These are phyloP conservation scores for Nasonia vitripennis DNA, from an alignment of 1,140 invertebrate genomes.

Conservation along the genomic window DNA sequence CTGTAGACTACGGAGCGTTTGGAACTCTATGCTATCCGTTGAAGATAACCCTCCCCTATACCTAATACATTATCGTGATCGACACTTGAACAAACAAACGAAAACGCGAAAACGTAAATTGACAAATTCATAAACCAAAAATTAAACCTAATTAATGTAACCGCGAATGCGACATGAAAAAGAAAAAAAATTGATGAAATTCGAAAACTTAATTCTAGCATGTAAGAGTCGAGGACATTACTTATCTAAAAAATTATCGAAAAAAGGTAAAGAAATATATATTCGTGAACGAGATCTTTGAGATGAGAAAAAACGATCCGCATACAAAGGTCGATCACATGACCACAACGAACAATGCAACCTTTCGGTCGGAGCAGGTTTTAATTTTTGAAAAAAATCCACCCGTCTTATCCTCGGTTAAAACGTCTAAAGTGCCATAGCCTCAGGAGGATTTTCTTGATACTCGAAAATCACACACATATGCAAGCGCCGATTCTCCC, in stretches of 20 bases:
- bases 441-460: slow-evolving; percentile 41
- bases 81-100: slow-evolving; percentile 45
- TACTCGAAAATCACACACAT: slow-evolving; percentile 41
- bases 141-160: background rate
- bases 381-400: slow-evolving; percentile 42
- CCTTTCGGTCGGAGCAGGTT: slow-evolving; percentile 22
- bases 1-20: slow-evolving; percentile 76
- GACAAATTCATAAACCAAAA: background rate
- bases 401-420: slow-evolving; percentile 29
- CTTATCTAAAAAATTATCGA: slow-evolving; percentile 32
- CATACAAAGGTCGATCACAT: slow-evolving; percentile 46
- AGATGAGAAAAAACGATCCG: background rate
- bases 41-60: slow-evolving; percentile 59
- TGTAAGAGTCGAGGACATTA: slow-evolving; percentile 49
- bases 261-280: background rate
- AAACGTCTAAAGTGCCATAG: slow-evolving; percentile 50
- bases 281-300: slow-evolving; percentile 47
- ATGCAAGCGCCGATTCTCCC: slow-evolving; percentile 3
- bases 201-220: slow-evolving; percentile 21
- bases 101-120: slow-evolving; percentile 32
- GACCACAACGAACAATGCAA: slow-evolving; percentile 18
- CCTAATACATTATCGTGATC: slow-evolving; percentile 51
- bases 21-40: slow-evolving; percentile 74
- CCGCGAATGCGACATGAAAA: slow-evolving; percentile 32
- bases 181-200: background rate